Conservation (phyloP, 2,113 vertebrate genomes). For the Dicerorhinus sumatrensis region DNA sequence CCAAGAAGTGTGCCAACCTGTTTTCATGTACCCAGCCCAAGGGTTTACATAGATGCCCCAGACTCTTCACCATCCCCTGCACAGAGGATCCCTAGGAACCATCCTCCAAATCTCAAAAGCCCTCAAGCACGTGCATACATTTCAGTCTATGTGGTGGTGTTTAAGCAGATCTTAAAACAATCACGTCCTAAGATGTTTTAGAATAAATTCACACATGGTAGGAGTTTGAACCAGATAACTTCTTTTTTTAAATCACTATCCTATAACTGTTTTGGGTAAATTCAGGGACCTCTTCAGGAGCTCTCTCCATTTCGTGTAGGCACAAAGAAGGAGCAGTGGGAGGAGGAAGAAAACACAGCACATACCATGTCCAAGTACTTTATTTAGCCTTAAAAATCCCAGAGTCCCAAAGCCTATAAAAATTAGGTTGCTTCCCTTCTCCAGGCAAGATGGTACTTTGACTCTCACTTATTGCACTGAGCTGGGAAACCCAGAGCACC, state of each 20-base stretch:
- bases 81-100: neutral
- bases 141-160: neutral
- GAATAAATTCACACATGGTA: slow-evolving; percentile 3
- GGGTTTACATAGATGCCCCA: neutral
- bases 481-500: neutral
- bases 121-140: neutral
- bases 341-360: neutral
- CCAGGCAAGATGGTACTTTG: neutral
- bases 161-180: neutral
- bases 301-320: neutral
- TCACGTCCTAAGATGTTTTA: neutral
- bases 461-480: neutral
- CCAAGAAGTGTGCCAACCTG: neutral
- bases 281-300: neutral
- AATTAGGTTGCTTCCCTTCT: neutral
- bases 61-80: neutral
- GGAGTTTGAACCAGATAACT: neutral
- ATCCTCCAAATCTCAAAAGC: neutral
- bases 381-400: neutral
- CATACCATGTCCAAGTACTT: neutral
- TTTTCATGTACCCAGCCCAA: neutral
- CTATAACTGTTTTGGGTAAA: neutral
- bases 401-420: neutral
- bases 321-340: neutral
- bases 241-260: neutral